Evolutionary conservation across 2,888 invertebrate species (phyloP).

Genomic region (Epinotia ramella): DNA sequence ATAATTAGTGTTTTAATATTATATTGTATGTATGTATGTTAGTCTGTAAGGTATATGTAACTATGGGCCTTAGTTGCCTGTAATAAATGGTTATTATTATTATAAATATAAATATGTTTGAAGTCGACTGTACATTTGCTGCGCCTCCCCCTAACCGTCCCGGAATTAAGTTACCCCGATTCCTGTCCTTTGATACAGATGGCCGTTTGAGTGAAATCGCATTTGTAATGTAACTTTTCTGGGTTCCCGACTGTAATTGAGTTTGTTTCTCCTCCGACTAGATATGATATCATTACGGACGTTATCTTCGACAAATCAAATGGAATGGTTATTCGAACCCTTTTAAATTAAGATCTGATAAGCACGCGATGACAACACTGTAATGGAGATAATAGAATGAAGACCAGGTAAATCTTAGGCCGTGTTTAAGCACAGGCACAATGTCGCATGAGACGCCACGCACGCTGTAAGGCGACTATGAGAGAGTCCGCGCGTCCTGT

Average conservation of each 20-base stretch:
- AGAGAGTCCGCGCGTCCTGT: too few relatives aligned
- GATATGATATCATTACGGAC: constrained; percentile 42
- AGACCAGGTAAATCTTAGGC: neutral
- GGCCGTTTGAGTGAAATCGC: constrained; percentile 44
- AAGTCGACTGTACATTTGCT: neutral
- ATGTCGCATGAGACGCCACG: too few relatives aligned
- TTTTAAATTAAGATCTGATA: constrained; percentile 17
- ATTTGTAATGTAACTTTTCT: constrained; percentile 44
- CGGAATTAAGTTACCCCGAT: constrained; percentile 42
- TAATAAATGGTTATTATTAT: too few relatives aligned
- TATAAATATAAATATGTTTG: neutral
- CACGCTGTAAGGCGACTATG: too few relatives aligned
- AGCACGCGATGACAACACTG: neutral
- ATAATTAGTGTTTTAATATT: too few relatives aligned
- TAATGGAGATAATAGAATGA: neutral
- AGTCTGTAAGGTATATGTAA: too few relatives aligned
- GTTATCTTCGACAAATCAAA: constrained; percentile 39
- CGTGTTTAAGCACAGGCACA: too few relatives aligned
- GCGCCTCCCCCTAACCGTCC: constrained; percentile 1
- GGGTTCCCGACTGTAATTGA: constrained; percentile 41
- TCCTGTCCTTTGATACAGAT: constrained; percentile 46
- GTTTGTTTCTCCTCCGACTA: constrained; percentile 32
- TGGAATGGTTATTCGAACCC: constrained; percentile 12
- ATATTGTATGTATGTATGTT: too few relatives aligned
- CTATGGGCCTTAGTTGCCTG: too few relatives aligned